phyloP scores from a whole-genome alignment of 2,888 invertebrate genomes.

The Dicyrtomina minuta region DNA sequence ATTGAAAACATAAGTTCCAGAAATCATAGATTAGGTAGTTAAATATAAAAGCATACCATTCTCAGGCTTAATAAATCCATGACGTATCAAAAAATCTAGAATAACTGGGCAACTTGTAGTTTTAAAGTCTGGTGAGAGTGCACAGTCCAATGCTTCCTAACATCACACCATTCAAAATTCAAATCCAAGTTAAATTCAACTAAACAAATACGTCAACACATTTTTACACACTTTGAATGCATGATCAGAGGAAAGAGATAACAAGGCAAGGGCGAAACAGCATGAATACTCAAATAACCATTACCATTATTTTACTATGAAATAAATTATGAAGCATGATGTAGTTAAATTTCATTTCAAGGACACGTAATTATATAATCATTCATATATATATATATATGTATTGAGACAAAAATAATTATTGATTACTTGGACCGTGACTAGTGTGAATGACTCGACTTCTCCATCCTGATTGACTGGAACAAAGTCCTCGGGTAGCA shows the following conservation, averaged over 20 bases:
- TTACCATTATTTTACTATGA: not conserved
- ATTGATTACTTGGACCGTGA: conserved; percentile 70
- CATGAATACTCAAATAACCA: too few species aligned
- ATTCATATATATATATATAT: not conserved
- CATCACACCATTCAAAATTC: too few species aligned
- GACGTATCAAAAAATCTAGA: conserved; percentile 87
- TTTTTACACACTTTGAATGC: too few species aligned
- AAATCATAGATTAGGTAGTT: too few species aligned
- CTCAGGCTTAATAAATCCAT: conserved; percentile 84
- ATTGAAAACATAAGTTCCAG: too few species aligned
- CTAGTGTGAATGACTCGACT: conserved; percentile 84
- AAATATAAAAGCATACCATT: too few species aligned
- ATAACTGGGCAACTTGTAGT: conserved; percentile 90
- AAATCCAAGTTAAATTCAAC: too few species aligned
- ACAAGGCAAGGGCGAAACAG: too few species aligned
- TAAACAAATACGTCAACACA: too few species aligned
- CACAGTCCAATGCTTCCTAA: conserved; percentile 66
- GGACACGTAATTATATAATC: too few species aligned
- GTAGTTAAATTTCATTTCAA: not conserved
- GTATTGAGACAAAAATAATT: too few species aligned
- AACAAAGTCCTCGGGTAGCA: conserved; percentile 82
- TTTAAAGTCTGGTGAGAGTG: conserved; percentile 82
- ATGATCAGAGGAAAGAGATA: too few species aligned
- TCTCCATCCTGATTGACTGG: conserved; percentile 94
- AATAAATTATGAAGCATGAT: not conserved